These are phyloP conservation scores for Chionodraco myersi DNA, from an alignment of 2,113 vertebrate species.

Conservation along the genomic window DNA sequence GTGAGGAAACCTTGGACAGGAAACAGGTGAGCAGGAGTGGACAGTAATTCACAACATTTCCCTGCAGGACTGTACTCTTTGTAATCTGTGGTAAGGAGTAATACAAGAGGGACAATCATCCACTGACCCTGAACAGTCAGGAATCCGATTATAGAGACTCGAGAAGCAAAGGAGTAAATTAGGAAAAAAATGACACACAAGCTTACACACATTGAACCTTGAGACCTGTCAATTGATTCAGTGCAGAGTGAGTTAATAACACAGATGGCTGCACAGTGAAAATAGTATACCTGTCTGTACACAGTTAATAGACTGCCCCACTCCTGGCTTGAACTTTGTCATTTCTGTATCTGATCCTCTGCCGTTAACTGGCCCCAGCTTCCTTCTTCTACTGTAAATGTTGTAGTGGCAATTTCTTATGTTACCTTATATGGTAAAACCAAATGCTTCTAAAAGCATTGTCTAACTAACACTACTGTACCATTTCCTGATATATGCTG, in stretches of 20 bases:
- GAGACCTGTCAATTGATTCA: slow-evolving; percentile 66
- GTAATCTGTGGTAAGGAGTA: slow-evolving; percentile 59
- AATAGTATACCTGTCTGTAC: slow-evolving; percentile 59
- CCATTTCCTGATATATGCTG: too few species aligned
- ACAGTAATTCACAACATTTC: slow-evolving; percentile 48
- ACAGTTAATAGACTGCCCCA: slow-evolving; percentile 53
- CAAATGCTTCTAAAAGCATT: too few species aligned
- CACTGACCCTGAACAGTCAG: slow-evolving; percentile 63
- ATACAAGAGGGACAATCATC: slow-evolving; percentile 55
- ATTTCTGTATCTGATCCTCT: slow-evolving; percentile 28
- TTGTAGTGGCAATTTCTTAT: too few species aligned
- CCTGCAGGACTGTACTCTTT: slow-evolving; percentile 38
- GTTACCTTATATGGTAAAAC: too few species aligned
- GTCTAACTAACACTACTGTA: too few species aligned
- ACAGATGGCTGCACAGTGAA: slow-evolving; percentile 69
- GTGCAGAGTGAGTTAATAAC: slow-evolving; percentile 70
- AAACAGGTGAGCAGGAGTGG: slow-evolving; percentile 44
- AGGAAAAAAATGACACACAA: slow-evolving; percentile 37
- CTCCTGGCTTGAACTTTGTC: slow-evolving; percentile 14
- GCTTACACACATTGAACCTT: slow-evolving; percentile 43
- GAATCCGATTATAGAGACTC: slow-evolving; percentile 26
- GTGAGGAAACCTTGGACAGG: slow-evolving; percentile 40
- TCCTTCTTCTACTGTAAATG: not conserved
- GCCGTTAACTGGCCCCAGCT: not conserved
- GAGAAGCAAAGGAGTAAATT: slow-evolving; percentile 8